phyloP scores from a whole-genome alignment of 1,140 invertebrate species.

The Mizuhopecten yessoensis region DNA sequence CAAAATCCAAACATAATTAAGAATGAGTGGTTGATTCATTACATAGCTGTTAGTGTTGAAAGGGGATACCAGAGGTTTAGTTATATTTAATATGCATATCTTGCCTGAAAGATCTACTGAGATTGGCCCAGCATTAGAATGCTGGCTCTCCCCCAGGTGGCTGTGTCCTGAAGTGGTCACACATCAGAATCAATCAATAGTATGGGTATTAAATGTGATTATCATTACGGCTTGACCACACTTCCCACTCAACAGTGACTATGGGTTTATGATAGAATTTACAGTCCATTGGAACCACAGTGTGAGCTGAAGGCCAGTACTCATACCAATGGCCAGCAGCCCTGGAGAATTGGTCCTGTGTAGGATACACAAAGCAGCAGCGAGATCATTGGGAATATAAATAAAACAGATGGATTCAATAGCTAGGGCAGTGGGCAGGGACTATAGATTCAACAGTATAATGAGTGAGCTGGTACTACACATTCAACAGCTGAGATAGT shows the following conservation, averaged over 20 bases:
- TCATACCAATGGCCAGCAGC: no score
- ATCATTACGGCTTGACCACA: background rate
- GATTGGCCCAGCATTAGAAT: background rate
- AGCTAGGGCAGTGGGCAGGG: no score
- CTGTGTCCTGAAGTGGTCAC: background rate
- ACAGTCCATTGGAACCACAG: background rate
- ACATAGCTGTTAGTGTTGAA: background rate
- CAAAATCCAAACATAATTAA: background rate
- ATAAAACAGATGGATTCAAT: no score
- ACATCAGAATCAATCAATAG: background rate
- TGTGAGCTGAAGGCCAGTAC: background rate
- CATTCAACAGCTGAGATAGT: no score
- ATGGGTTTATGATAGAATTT: background rate
- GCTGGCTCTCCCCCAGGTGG: no score
- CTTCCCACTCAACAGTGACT: background rate
- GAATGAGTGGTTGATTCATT: background rate
- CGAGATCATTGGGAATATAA: no score
- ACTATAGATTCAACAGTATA: no score
- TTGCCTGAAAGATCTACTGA: background rate
- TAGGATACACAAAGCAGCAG: no score
- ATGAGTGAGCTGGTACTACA: no score
- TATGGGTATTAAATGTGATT: background rate
- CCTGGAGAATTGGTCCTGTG: no score
- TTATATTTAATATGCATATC: background rate
- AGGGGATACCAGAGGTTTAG: background rate